phyloP scores from a whole-genome alignment of 2,797 vertebrate genomes.

The Intellagama lesueurii region DNA sequence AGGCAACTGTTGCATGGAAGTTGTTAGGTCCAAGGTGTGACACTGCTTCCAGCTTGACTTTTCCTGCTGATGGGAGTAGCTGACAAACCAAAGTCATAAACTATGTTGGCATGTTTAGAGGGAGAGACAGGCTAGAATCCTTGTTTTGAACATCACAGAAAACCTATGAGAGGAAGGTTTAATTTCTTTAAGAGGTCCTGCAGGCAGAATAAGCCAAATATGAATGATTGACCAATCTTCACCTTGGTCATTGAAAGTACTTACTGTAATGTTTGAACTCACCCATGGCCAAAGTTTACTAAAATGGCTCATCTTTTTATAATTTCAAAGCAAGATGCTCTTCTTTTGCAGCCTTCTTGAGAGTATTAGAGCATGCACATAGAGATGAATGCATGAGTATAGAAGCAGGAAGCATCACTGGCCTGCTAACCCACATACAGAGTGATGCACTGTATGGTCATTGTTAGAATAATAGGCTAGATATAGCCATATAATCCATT shows the following conservation, averaged over 20 bases:
- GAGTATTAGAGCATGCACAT: neutral
- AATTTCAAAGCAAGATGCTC: neutral
- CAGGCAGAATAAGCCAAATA: neutral
- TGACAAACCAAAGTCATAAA: neutral
- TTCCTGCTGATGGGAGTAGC: neutral
- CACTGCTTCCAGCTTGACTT: neutral
- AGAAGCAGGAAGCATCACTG: neutral
- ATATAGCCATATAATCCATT: conserved; percentile 3
- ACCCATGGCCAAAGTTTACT: neutral
- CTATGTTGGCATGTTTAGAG: neutral
- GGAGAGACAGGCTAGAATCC: neutral
- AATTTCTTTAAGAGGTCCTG: neutral
- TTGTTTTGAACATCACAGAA: neutral
- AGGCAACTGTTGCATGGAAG: no score
- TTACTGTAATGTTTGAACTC: neutral
- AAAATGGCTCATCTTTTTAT: neutral
- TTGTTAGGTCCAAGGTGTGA: neutral
- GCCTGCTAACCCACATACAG: neutral
- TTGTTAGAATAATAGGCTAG: neutral
- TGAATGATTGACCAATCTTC: neutral
- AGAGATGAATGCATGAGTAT: neutral
- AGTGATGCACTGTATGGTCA: neutral
- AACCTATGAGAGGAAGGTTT: neutral
- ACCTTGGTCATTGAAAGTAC: neutral
- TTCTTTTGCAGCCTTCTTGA: neutral